These are phyloP conservation scores for Corapipo altera DNA, from an alignment of 2,113 vertebrate species.

Conservation along the genomic window DNA sequence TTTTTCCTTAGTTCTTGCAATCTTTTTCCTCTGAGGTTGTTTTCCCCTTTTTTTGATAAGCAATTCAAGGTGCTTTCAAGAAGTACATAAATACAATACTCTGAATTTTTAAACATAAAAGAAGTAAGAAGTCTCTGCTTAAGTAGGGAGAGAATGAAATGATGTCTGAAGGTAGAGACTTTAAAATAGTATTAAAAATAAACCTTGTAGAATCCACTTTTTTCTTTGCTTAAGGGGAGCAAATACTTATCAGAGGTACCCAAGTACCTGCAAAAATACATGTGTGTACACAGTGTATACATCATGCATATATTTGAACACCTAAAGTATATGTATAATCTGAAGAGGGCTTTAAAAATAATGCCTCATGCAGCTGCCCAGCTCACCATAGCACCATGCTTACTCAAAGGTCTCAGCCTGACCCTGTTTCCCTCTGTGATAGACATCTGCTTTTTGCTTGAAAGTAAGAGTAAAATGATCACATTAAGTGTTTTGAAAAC, in stretches of 20 bases:
- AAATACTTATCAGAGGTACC: not conserved
- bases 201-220: not conserved
- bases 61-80: constrained; percentile 21
- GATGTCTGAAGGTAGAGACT: not conserved
- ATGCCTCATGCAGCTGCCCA: accelerated
- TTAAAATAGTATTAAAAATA: constrained; percentile 16
- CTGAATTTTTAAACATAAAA: constrained; percentile 51
- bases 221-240: not conserved
- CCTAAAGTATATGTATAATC: not conserved
- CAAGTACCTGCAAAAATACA: not conserved
- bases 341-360: not conserved
- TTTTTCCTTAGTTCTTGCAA: not conserved
- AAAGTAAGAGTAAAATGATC: not conserved
- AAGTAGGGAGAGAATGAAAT: not conserved
- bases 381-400: accelerated
- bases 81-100: not conserved
- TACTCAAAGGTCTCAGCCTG: not conserved
- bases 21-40: not conserved
- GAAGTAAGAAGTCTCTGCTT: not conserved
- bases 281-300: not conserved
- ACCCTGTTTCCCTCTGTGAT: not conserved
- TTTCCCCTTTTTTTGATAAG: not conserved
- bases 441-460: not conserved
- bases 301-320: not conserved
- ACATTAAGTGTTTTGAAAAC: not conserved